Percentiles rank a stretch among this genome's conserved stretches.
Evolutionary conservation across 1,140 invertebrate genomes (phyloP).

Genomic region (Calliphora vicina): DNA sequence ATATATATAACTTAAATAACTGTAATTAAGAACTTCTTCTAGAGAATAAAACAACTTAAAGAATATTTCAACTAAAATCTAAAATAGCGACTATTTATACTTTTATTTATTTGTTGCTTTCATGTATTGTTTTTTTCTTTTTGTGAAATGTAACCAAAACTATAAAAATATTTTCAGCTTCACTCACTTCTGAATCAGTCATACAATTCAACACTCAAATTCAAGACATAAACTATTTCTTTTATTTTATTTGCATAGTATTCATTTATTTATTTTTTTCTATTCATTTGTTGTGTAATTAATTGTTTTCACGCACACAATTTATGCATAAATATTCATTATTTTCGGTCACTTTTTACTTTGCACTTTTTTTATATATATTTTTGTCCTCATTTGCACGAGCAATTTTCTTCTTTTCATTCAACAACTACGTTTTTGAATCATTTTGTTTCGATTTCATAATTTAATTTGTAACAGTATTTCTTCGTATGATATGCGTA

Average conservation of each 20-base stretch:
- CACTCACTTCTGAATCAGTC: background rate
- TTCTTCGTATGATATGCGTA: no score
- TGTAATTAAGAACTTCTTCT: no score
- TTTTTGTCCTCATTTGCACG: background rate
- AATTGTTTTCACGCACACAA: conserved; percentile 16
- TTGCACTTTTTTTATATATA: background rate
- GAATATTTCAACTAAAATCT: no score
- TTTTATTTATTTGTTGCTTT: no score
- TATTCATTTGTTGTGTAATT: background rate
- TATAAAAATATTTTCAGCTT: background rate
- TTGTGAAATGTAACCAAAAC: background rate
- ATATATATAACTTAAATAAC: no score
- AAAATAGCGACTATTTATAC: no score
- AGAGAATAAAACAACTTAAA: no score
- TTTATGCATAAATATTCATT: background rate
- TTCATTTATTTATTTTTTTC: background rate
- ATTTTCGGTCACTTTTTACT: background rate
- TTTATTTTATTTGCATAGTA: background rate
- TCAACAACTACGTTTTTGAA: no score
- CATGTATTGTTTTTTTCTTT: no score
- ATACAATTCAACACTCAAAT: background rate
- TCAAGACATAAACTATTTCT: background rate
- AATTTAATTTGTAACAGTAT: no score
- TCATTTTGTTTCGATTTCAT: no score
- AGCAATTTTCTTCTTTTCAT: background rate